Evolutionary conservation across 2,797 vertebrate species (phyloP).

Genomic region (Platalea minor): DNA sequence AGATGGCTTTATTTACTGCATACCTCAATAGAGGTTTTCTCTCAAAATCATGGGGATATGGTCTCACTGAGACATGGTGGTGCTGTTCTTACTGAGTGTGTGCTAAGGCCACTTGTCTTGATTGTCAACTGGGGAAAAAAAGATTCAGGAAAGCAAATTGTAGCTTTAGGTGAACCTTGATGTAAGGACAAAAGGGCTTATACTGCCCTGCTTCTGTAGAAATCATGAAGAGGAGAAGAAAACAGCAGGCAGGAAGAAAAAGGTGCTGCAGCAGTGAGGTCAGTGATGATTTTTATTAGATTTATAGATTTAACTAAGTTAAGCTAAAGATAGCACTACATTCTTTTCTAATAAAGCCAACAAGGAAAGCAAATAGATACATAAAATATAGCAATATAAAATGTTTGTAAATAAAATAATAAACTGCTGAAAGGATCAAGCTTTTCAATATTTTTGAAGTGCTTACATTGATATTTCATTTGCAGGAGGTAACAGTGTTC

Average conservation of each 20-base stretch:
- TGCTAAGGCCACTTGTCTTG: not conserved
- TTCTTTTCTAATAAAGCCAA: not conserved
- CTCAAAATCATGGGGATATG: not conserved
- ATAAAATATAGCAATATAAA: not conserved
- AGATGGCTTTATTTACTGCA: not conserved
- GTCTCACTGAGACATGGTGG: not conserved
- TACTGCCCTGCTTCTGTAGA: not conserved
- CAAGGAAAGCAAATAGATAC: not conserved
- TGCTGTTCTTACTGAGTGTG: not conserved
- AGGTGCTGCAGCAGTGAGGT: not conserved
- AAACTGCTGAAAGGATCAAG: not conserved
- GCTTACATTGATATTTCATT: not conserved
- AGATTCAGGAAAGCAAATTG: not conserved
- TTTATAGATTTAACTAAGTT: not conserved
- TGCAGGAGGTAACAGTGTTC: not conserved
- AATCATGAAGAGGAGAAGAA: not conserved
- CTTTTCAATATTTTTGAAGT: slow-evolving; percentile 1
- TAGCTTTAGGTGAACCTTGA: not conserved
- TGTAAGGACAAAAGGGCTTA: not conserved
- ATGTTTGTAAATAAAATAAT: not conserved
- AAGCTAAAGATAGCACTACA: not conserved
- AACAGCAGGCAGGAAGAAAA: not conserved
- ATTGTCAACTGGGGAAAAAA: not conserved
- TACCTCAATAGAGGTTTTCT: not conserved
- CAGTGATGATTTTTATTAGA: not conserved